Evolutionary conservation across 2,797 vertebrate species (phyloP).

Genomic region (Spatula clypeata): DNA sequence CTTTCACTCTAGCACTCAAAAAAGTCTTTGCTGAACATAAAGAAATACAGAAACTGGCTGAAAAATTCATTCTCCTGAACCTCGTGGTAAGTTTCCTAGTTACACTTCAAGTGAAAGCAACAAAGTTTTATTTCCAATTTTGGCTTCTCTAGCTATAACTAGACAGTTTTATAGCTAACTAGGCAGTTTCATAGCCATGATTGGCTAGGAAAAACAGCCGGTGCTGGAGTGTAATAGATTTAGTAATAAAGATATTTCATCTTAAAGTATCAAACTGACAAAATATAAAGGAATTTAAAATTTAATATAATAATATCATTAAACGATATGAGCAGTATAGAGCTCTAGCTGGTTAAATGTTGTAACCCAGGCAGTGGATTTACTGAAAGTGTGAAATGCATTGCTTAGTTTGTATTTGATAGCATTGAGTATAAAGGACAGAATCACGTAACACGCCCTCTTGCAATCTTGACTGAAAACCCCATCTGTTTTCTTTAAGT

Average conservation of each 20-base stretch:
- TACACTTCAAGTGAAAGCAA: neutral
- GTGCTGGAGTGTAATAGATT: neutral
- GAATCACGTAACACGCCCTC: neutral
- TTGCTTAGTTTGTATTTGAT: neutral
- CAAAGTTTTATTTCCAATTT: neutral
- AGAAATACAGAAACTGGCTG: slow-evolving; percentile 91
- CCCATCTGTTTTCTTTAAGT: slow-evolving; percentile 82
- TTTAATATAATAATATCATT: neutral
- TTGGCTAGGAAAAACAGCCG: neutral
- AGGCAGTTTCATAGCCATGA: neutral
- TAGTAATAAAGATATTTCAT: neutral
- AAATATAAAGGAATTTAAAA: neutral
- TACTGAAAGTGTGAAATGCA: neutral
- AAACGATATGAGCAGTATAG: neutral
- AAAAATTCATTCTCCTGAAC: slow-evolving; percentile 93
- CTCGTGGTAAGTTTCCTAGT: slow-evolving; percentile 88
- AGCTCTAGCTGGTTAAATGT: neutral
- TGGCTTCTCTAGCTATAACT: neutral
- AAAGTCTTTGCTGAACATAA: slow-evolving; percentile 89
- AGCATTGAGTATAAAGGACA: neutral
- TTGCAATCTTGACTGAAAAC: neutral
- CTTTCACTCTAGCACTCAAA: slow-evolving; percentile 88
- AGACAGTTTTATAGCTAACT: neutral
- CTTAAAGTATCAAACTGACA: neutral
- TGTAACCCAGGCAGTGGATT: neutral